phyloP scores from a whole-genome alignment of 2,113 vertebrate species.

The Macrotus californicus region DNA sequence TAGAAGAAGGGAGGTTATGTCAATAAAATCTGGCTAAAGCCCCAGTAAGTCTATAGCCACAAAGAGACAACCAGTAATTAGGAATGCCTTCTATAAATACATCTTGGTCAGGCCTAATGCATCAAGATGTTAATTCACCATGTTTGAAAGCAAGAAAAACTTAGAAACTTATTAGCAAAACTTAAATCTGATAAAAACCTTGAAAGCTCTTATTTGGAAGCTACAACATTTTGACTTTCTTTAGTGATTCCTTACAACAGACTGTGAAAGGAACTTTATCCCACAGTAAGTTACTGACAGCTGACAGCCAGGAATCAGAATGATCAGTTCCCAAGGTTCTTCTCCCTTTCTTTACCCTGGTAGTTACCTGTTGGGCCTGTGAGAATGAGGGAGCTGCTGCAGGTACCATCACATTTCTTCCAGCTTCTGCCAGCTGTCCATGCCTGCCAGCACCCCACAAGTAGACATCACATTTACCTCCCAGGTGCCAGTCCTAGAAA shows the following conservation, averaged over 20 bases:
- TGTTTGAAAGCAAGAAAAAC: not conserved
- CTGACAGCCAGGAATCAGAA: not conserved
- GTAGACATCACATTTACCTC: constrained; percentile 94
- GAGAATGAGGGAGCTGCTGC: constrained; percentile 91
- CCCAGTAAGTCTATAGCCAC: not conserved
- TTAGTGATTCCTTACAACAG: not conserved
- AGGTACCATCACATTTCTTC: constrained; percentile 94
- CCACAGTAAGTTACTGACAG: not conserved
- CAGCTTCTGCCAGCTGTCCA: constrained; percentile 95
- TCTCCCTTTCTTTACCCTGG: not conserved
- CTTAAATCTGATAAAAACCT: not conserved
- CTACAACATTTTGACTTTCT: not conserved
- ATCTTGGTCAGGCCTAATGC: not conserved
- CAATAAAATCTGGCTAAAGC: not conserved
- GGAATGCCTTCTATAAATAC: constrained; percentile 1
- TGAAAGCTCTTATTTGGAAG: constrained; percentile 8
- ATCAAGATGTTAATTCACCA: not conserved
- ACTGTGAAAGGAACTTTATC: not conserved
- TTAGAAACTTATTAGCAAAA: constrained; percentile 12
- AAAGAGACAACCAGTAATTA: constrained; percentile 10
- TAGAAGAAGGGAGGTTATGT: not conserved
- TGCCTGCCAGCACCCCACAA: constrained; percentile 97
- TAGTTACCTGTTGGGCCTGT: constrained; percentile 93
- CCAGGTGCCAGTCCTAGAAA: constrained; percentile 95
- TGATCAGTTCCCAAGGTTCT: not conserved